Conservation (phyloP, 2,888 invertebrate species). For the Caprella mutica region DNA sequence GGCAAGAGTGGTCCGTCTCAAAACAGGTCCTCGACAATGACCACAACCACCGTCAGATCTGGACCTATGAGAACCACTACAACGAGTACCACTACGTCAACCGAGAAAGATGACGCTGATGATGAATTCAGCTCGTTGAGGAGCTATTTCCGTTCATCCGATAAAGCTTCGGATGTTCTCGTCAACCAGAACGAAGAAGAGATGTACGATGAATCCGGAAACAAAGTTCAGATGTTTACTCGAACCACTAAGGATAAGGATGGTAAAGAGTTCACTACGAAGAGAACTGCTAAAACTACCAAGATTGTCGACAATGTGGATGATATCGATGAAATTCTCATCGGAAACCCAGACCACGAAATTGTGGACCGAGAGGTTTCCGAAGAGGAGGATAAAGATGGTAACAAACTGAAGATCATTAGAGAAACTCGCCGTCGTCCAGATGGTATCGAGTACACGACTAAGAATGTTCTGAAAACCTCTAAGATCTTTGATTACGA, state of each 20-base stretch:
- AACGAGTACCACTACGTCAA: conserved; percentile 39
- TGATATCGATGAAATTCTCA: conserved; percentile 32
- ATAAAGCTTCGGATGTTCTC: conserved; percentile 20
- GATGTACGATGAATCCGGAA: conserved; percentile 30
- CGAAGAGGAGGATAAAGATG: conserved; percentile 30
- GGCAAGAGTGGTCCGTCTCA: no score
- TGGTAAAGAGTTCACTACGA: conserved; percentile 29
- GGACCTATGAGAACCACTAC: conserved; percentile 43
- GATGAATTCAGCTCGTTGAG: conserved; percentile 53
- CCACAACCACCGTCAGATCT: conserved; percentile 35
- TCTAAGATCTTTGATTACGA: conserved; percentile 34
- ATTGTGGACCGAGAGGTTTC: conserved; percentile 27
- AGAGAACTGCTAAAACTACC: conserved; percentile 27
- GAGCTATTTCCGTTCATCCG: conserved; percentile 35
- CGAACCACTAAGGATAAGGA: conserved; percentile 30
- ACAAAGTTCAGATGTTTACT: conserved; percentile 30
- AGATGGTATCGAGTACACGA: conserved; percentile 32
- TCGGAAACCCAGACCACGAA: conserved; percentile 34
- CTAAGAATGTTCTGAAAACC: conserved; percentile 31
- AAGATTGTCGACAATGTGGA: conserved; percentile 25
- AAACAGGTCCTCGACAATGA: conserved; percentile 22
- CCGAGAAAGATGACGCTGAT: conserved; percentile 52
- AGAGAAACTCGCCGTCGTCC: conserved; percentile 31
- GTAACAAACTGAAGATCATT: conserved; percentile 32
- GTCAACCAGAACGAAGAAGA: conserved; percentile 35